Evolutionary conservation across 1,140 invertebrate species (phyloP).

Genomic region (Drosophila willistoni): DNA sequence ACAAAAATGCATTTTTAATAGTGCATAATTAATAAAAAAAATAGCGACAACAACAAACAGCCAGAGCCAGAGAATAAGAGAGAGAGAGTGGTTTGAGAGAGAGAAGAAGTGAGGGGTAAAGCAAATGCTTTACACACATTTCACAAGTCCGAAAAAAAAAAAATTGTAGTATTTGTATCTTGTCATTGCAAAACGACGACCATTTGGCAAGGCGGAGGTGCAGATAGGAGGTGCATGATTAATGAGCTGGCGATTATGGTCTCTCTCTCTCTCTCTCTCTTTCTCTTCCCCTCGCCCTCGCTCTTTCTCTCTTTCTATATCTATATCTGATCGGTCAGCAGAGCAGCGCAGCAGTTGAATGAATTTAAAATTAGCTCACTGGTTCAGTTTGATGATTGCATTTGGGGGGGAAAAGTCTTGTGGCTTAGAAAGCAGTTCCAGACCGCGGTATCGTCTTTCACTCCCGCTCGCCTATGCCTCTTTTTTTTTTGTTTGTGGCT

Average conservation of each 20-base stretch:
- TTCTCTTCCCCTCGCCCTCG: not conserved
- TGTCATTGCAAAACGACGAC: conserved; percentile 74
- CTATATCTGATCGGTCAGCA: conserved; percentile 3
- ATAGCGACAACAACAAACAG: not conserved
- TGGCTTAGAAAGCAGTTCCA: conserved; percentile 67
- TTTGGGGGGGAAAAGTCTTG: conserved; percentile 38
- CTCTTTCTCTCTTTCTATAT: conserved; percentile 1
- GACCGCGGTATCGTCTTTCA: conserved; percentile 30
- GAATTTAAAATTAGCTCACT: conserved; percentile 74
- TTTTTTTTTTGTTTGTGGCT: conserved; percentile 36
- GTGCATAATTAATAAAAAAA: conserved; percentile 68
- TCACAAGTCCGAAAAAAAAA: conserved; percentile 58
- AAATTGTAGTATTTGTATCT: conserved; percentile 36
- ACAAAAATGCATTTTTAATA: conserved; percentile 60
- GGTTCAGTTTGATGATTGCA: conserved; percentile 33
- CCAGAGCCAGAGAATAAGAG: not conserved
- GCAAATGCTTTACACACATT: conserved; percentile 58
- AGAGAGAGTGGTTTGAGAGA: not conserved
- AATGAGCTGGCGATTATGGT: conserved; percentile 69
- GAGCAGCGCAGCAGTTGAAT: conserved; percentile 56
- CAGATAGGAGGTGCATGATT: conserved; percentile 57
- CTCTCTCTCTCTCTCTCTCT: not conserved
- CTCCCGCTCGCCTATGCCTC: conserved; percentile 46
- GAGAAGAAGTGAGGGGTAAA: conserved; percentile 2
- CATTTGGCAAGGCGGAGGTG: conserved; percentile 36